phyloP scores from a whole-genome alignment of 2,113 vertebrate species.

The Platichthys stellatus region DNA sequence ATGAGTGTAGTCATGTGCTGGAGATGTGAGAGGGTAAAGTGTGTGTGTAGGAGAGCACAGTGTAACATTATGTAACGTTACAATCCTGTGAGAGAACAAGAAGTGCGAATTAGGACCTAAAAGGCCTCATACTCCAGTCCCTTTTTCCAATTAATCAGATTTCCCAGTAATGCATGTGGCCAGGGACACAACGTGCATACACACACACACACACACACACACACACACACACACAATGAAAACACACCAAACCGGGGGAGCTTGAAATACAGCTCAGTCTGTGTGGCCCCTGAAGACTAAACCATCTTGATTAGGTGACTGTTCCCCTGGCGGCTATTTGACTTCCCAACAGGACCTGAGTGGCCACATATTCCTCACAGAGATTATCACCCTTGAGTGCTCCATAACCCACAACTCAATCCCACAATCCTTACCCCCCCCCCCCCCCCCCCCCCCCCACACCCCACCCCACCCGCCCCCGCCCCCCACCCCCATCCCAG shows the following conservation, averaged over 20 bases:
- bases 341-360: constrained; percentile 38
- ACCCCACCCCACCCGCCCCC: constrained; percentile 1
- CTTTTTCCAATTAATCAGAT: constrained; percentile 13
- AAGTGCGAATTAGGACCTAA: constrained; percentile 31
- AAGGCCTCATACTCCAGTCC: constrained; percentile 16
- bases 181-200: constrained; percentile 1
- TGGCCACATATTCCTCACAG: constrained; percentile 43
- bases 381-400: constrained; percentile 58
- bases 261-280: constrained; percentile 35
- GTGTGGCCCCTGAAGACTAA: constrained; percentile 41
- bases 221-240: neutral
- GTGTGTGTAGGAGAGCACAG: constrained; percentile 15
- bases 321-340: constrained; percentile 47
- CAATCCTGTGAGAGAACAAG: constrained; percentile 2
- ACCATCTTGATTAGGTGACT: constrained; percentile 63
- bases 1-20: neutral
- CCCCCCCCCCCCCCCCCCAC: constrained; percentile 25
- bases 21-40: constrained; percentile 2
- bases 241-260: constrained; percentile 24
- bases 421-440: constrained; percentile 14
- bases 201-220: neutral
- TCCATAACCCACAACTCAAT: constrained; percentile 35
- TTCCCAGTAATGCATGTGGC: constrained; percentile 26
- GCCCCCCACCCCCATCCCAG: constrained; percentile 21
- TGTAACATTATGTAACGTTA: constrained; percentile 28